A percentile compares a stretch with the other conserved stretches of the same genome.
Evolutionary conservation across 2,797 vertebrate genomes (phyloP).

Genomic region (Alcedo atthis): DNA sequence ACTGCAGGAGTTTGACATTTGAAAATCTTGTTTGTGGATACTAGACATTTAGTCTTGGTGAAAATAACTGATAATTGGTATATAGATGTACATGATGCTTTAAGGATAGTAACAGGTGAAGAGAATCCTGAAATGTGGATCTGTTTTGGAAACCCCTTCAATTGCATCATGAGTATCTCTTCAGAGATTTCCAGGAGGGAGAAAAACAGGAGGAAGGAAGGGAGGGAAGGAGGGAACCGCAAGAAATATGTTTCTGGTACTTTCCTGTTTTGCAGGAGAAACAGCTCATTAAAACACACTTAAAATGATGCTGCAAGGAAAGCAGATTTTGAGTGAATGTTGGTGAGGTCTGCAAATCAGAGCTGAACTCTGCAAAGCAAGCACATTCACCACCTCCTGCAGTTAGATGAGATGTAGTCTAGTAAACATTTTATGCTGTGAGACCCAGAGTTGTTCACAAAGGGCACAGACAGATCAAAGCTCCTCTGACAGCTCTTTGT

Average conservation of each 20-base stretch:
- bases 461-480: neutral
- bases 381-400: neutral
- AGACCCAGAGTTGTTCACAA: neutral
- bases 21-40: neutral
- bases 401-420: neutral
- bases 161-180: neutral
- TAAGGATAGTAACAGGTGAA: neutral
- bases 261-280: slow-evolving; percentile 3
- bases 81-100: neutral
- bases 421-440: neutral
- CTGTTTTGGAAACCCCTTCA: neutral
- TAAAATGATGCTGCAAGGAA: neutral
- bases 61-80: neutral
- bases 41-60: neutral
- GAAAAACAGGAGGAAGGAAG: neutral
- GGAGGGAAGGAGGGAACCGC: neutral
- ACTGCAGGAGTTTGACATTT: neutral
- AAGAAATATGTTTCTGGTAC: neutral
- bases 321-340: slow-evolving; percentile 19
- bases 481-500: neutral
- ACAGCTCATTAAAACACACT: slow-evolving; percentile 12
- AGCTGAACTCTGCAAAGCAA: neutral
- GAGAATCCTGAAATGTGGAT: neutral
- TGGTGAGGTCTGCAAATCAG: neutral
- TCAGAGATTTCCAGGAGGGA: neutral